A percentile compares a stretch with the other conserved stretches of the same genome.
These are phyloP conservation scores for Hemithea aestivaria DNA, from an alignment of 2,888 invertebrate species.

Conservation along the genomic window DNA sequence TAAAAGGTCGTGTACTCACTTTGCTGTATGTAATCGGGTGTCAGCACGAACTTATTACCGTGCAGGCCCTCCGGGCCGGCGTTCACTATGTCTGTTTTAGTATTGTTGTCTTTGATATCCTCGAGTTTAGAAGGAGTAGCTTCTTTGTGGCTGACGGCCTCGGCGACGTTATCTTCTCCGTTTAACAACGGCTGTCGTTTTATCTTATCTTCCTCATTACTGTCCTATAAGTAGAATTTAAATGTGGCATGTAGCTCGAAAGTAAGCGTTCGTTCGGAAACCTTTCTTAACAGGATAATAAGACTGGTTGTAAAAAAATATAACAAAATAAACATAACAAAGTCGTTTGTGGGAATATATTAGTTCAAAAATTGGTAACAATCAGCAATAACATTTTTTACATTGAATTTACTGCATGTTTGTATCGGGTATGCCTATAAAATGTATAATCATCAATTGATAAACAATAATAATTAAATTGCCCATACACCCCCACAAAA, in stretches of 20 bases:
- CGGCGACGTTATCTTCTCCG: conserved; percentile 67
- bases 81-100: conserved; percentile 64
- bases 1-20: conserved; percentile 81
- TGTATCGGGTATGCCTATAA: conserved; percentile 4
- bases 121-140: conserved; percentile 62
- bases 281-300: conserved; percentile 4
- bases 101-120: conserved; percentile 60
- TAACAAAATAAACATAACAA: conserved; percentile 38
- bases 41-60: conserved; percentile 86
- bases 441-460: conserved; percentile 7
- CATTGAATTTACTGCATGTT: conserved; percentile 13
- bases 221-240: conserved; percentile 57
- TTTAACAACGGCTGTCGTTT: conserved; percentile 61
- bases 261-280: background rate
- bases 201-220: conserved; percentile 55
- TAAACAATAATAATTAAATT: conserved; percentile 35
- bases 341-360: conserved; percentile 76
- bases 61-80: conserved; percentile 47
- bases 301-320: conserved; percentile 28
- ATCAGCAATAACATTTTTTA: conserved; percentile 30
- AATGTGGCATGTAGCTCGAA: conserved; percentile 9
- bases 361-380: conserved; percentile 41
- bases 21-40: conserved; percentile 96
- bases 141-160: conserved; percentile 59
- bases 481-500: conserved; percentile 80